A percentile compares a stretch with the other conserved stretches of the same genome.
Evolutionary conservation across 2,797 vertebrate genomes (phyloP).

Genomic region (Perodicticus potto): DNA sequence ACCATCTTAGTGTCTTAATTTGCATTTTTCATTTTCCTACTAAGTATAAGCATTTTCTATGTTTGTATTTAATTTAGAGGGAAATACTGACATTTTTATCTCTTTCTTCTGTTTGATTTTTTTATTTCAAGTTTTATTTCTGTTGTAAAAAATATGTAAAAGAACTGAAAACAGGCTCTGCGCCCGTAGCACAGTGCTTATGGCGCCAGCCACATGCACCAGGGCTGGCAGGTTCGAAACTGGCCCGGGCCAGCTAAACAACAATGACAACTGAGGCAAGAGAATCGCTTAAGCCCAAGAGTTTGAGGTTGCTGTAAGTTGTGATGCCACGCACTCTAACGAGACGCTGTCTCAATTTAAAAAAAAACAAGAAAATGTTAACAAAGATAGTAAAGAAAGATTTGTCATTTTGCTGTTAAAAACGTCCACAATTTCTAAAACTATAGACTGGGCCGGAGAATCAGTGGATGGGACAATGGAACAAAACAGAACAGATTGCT

Average conservation of each 20-base stretch:
- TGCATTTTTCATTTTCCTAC: not conserved
- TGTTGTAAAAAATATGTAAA: constrained; percentile 16
- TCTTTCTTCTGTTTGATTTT: constrained; percentile 46
- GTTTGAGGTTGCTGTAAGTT: too few relatives aligned
- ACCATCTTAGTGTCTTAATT: not conserved
- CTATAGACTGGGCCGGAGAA: not conserved
- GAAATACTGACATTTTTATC: constrained; percentile 8
- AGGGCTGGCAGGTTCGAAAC: too few relatives aligned
- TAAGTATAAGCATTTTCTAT: constrained; percentile 29
- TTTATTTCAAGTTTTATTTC: not conserved
- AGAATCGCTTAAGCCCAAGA: too few relatives aligned
- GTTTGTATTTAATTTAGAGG: not conserved
- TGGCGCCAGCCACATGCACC: too few relatives aligned
- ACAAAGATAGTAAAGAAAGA: constrained; percentile 3
- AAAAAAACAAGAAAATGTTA: not conserved
- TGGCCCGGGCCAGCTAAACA: too few relatives aligned
- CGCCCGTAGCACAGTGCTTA: too few relatives aligned
- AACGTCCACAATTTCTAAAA: not conserved
- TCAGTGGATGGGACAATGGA: not conserved
- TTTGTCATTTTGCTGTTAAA: not conserved
- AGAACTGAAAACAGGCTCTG: not conserved
- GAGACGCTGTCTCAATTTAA: too few relatives aligned
- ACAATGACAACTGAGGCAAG: too few relatives aligned
- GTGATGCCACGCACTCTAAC: too few relatives aligned
- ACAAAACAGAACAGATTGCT: not conserved